Evolutionary conservation across 2,113 vertebrate genomes (phyloP).

Genomic region (Stomatorhinus ivindoensis): DNA sequence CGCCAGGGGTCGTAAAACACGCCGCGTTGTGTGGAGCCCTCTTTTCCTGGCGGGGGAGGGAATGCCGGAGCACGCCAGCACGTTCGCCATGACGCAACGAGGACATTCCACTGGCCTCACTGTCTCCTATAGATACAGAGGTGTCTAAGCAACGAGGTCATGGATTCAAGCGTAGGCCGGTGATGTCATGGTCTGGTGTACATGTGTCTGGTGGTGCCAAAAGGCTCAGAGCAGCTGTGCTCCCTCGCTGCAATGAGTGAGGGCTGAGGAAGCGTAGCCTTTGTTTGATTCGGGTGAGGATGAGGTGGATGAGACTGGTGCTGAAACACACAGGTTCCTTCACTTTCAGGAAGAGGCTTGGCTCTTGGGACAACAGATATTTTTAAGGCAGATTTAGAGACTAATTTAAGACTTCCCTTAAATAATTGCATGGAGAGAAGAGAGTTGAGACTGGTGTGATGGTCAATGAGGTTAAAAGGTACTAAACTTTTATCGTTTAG

Average conservation of each 20-base stretch:
- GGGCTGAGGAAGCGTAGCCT: neutral
- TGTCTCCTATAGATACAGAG: neutral
- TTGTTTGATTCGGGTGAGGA: neutral
- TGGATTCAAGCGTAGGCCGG: neutral
- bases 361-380: neutral
- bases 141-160: neutral
- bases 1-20: constrained; percentile 52
- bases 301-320: neutral
- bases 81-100: neutral
- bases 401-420: neutral
- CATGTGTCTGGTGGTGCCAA: neutral
- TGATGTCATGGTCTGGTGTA: neutral
- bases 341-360: neutral
- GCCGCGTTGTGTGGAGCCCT: constrained; percentile 33
- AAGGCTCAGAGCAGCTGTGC: neutral
- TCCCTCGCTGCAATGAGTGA: neutral
- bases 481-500: neutral
- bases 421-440: neutral
- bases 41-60: constrained; percentile 17
- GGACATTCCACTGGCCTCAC: neutral
- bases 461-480: neutral
- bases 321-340: neutral
- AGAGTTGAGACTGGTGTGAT: neutral
- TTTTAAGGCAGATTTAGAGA: neutral
- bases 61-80: neutral